These are phyloP conservation scores for Scolanthus callimorphus DNA, from an alignment of 92 coral and sea anemone species.

Conservation along the genomic window DNA sequence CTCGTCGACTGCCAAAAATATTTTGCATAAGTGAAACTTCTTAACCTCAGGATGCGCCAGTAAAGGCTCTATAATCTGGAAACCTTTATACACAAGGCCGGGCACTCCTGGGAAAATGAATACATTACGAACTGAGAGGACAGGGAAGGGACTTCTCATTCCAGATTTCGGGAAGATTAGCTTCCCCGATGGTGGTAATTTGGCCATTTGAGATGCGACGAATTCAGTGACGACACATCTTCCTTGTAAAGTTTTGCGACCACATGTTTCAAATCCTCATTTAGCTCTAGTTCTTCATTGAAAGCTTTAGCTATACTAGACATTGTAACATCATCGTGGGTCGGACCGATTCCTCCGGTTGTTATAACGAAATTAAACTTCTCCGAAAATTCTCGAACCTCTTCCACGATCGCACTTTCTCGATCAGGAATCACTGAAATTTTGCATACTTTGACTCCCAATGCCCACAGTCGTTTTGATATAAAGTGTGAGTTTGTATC, in stretches of 20 bases:
- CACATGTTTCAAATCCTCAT: conserved; percentile 52
- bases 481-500: conserved; percentile 86
- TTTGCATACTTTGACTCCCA: conserved; percentile 86
- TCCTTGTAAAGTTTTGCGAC: conserved; percentile 40
- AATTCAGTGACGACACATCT: conserved; percentile 42
- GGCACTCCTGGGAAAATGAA: conserved; percentile 93
- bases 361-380: conserved; percentile 80
- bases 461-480: conserved; percentile 76
- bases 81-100: conserved; percentile 53
- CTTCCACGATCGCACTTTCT: conserved; percentile 66
- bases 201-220: conserved; percentile 79
- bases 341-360: conserved; percentile 97
- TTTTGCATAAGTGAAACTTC: conserved; percentile 65
- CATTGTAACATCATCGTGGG: conserved; percentile 94
- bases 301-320: conserved; percentile 87
- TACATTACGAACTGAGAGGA: conserved; percentile 77
- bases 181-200: conserved; percentile 69
- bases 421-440: conserved; percentile 87
- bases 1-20: conserved; percentile 73
- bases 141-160: conserved; percentile 57
- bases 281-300: conserved; percentile 65
- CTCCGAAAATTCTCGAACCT: conserved; percentile 67
- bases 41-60: conserved; percentile 27
- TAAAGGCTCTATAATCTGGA: conserved; percentile 43
- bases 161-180: conserved; percentile 44